A percentile compares a stretch with the other conserved stretches of the same genome.
Conservation (phyloP, 37 sponge, comb jelly and placozoan genomes). For the Aplysina aerophoba region DNA sequence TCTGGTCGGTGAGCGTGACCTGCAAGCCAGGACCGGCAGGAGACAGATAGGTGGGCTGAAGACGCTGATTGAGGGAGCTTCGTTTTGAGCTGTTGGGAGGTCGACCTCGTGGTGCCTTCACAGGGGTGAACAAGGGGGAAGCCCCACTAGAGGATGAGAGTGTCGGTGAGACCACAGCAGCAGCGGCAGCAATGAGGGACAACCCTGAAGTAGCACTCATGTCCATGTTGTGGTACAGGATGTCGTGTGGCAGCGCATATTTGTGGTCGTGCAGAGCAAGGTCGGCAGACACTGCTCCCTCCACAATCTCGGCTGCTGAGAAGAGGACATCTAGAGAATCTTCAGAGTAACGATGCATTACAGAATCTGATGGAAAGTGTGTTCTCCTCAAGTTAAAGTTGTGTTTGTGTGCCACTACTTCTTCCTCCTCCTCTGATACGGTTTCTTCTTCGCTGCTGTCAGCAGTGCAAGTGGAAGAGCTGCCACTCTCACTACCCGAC, state of each 20-base stretch:
- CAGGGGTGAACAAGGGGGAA: slow-evolving; percentile 49
- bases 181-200: slow-evolving; percentile 84
- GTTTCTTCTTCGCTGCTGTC: neutral
- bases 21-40: slow-evolving; percentile 70
- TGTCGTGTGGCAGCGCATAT: slow-evolving; percentile 58
- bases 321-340: slow-evolving; percentile 67
- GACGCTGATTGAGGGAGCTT: slow-evolving; percentile 39
- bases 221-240: slow-evolving; percentile 54
- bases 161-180: slow-evolving; percentile 85
- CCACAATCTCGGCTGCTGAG: slow-evolving; percentile 70
- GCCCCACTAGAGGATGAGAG: slow-evolving; percentile 40
- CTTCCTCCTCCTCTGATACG: neutral
- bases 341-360: slow-evolving; percentile 24
- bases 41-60: slow-evolving; percentile 68
- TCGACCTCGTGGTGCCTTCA: slow-evolving; percentile 79
- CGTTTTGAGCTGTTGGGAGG: slow-evolving; percentile 73
- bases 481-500: neutral
- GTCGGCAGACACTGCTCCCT: slow-evolving; percentile 58
- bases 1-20: slow-evolving; percentile 65
- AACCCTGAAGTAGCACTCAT: slow-evolving; percentile 74
- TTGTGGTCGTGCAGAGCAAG: slow-evolving; percentile 83
- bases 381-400: too few species aligned
- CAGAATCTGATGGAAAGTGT: neutral
- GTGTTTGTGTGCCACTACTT: neutral
- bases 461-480: slow-evolving; percentile 14